phyloP scores from a whole-genome alignment of 2,113 vertebrate genomes.

The Hiodon tergisus region DNA sequence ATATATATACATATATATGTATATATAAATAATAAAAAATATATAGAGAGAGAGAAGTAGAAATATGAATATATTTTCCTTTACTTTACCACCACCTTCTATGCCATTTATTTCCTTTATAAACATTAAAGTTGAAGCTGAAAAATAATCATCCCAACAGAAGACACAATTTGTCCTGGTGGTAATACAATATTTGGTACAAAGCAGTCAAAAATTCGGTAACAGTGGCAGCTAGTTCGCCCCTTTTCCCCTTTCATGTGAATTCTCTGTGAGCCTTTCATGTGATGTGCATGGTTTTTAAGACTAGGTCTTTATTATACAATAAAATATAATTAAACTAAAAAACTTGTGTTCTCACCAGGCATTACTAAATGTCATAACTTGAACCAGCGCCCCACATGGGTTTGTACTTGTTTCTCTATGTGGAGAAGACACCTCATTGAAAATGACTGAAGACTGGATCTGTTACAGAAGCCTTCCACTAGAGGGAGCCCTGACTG shows the following conservation, averaged over 20 bases:
- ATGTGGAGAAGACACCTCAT: constrained; percentile 36
- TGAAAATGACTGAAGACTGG: constrained; percentile 37
- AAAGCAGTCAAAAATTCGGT: constrained; percentile 47
- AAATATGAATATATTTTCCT: constrained; percentile 58
- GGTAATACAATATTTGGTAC: constrained; percentile 47
- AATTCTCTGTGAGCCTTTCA: constrained; percentile 38
- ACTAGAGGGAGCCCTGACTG: constrained; percentile 38
- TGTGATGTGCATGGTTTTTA: constrained; percentile 49
- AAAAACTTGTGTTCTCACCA: constrained; percentile 37
- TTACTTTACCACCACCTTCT: constrained; percentile 73
- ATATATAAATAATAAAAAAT: constrained; percentile 49
- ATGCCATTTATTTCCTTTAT: constrained; percentile 72
- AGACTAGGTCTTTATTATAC: constrained; percentile 32
- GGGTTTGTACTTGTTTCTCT: constrained; percentile 40
- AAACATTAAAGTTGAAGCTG: constrained; percentile 69
- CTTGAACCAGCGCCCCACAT: constrained; percentile 33
- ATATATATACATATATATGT: constrained; percentile 64
- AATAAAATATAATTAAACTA: constrained; percentile 11
- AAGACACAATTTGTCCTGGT: constrained; percentile 44
- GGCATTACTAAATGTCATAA: constrained; percentile 37
- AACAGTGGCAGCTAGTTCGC: constrained; percentile 57
- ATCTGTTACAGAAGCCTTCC: constrained; percentile 42
- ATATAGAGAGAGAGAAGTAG: too few species aligned
- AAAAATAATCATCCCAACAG: constrained; percentile 61
- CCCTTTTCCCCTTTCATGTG: constrained; percentile 55